Evolutionary conservation across 2,113 vertebrate species (phyloP).

Genomic region (Dermatemys mawii): DNA sequence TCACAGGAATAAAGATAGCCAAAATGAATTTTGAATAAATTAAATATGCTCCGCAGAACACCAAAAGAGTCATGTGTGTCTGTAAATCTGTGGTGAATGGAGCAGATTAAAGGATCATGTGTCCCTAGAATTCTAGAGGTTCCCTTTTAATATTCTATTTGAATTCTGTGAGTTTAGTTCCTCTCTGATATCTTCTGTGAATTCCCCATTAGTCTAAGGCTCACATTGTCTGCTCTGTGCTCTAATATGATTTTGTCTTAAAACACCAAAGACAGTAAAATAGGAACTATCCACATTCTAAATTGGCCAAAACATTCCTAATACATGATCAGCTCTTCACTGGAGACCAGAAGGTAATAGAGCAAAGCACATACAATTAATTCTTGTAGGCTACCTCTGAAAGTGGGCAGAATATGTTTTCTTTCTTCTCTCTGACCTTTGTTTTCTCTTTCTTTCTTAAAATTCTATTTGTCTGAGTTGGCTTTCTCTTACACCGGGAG

Average conservation of each 20-base stretch:
- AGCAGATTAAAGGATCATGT: background rate
- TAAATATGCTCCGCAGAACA: background rate
- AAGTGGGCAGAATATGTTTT: background rate
- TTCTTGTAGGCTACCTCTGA: background rate
- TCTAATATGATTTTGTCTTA: background rate
- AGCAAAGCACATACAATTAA: background rate
- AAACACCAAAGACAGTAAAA: background rate
- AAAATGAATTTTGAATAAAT: constrained; percentile 8
- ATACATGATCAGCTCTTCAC: background rate
- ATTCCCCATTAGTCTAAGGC: background rate
- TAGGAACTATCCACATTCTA: background rate
- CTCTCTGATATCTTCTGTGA: background rate
- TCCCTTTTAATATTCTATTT: background rate
- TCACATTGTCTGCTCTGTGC: background rate
- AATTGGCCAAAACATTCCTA: background rate
- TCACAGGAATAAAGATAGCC: background rate
- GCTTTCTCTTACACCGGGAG: background rate
- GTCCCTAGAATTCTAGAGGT: background rate
- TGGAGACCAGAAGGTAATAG: background rate
- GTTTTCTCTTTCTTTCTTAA: background rate
- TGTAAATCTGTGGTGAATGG: background rate
- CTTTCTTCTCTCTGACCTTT: background rate
- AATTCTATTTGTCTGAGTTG: background rate
- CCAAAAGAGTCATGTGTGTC: background rate
- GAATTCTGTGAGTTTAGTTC: background rate